Evolutionary conservation across 2,113 vertebrate species (phyloP), one percentile per base, ranked within the genome.

Genomic region (Gnathochromis pfefferi): DNA sequence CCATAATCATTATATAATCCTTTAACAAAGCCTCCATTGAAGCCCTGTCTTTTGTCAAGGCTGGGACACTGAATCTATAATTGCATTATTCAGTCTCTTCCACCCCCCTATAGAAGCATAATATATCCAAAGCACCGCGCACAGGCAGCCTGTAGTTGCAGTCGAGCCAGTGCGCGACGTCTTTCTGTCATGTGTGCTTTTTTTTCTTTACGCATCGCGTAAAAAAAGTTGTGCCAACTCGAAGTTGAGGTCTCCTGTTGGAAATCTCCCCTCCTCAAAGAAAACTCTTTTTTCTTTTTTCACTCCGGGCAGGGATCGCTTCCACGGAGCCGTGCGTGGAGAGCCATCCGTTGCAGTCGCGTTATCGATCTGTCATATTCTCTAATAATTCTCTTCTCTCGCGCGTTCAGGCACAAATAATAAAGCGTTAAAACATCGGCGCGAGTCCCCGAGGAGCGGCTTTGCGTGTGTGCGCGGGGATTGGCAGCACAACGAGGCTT

Each of bases 1-100:
- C 96, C 97, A 97, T 97, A 97, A 98, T 99, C 98, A 99, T 99
- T 98, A 99, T 99, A 99, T 99, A 99, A 99, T 99, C 98, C 97
- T 95, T 96, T 96, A 98, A 99, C 98, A 99, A 99, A 99, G 98
- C 97, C 96, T 97, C 97, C 95, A 98, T 99, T 99, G 97, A 98
- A 97, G 97, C 96, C 96, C 97, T 96, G 97, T 97, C 97, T 99
- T 99, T 98, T 98, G 98, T 98, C 97, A 98, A 96, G 96, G 97
- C 97, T 94, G 97, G 97, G 97, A 98, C 97, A 97, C 97, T 97
- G 97, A 98, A 98, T 97, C 97, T 97, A 97, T 98, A 98, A 98
- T 99, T 98, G 97, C 97, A 97, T 98, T 98, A 97, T 98, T 97
- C 97, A 97, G 96, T 95, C 91, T 96, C 93, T 93, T 84, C 94